Conservation (phyloP, 2,888 invertebrate genomes). For the Aphrophora alni region DNA sequence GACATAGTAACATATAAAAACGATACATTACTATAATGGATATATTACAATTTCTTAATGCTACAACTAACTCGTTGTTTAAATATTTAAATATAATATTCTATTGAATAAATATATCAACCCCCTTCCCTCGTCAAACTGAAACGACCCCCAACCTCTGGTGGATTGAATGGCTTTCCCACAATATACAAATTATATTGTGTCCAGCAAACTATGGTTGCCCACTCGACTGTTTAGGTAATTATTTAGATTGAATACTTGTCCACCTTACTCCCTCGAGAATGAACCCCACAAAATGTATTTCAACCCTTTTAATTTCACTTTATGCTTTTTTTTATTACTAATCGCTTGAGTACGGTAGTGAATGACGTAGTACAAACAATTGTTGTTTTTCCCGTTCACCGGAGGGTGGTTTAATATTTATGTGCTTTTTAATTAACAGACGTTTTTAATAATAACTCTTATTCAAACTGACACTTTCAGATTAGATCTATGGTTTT, state of each 20-base stretch:
- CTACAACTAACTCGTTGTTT: no score
- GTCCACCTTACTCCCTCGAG: background rate
- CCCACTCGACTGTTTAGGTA: background rate
- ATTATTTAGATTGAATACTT: background rate
- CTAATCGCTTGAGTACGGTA: background rate
- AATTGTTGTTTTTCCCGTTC: background rate
- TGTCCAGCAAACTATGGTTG: background rate
- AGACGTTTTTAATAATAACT: no score
- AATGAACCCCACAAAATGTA: background rate
- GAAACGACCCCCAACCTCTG: background rate
- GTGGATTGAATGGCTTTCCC: background rate
- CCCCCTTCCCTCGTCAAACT: background rate
- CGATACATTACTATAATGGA: no score
- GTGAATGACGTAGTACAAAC: background rate
- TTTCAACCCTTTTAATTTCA: background rate
- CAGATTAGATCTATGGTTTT: no score
- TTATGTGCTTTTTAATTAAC: background rate
- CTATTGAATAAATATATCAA: background rate
- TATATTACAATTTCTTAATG: no score
- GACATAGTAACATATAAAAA: no score
- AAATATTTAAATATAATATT: no score
- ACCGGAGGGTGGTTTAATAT: background rate
- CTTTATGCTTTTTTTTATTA: background rate
- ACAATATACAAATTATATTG: conserved; percentile 2
- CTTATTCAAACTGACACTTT: no score